A percentile compares a stretch with the other conserved stretches of the same genome.
phyloP scores from a whole-genome alignment of 2,797 vertebrate species.

The Urophycis tenuis region DNA sequence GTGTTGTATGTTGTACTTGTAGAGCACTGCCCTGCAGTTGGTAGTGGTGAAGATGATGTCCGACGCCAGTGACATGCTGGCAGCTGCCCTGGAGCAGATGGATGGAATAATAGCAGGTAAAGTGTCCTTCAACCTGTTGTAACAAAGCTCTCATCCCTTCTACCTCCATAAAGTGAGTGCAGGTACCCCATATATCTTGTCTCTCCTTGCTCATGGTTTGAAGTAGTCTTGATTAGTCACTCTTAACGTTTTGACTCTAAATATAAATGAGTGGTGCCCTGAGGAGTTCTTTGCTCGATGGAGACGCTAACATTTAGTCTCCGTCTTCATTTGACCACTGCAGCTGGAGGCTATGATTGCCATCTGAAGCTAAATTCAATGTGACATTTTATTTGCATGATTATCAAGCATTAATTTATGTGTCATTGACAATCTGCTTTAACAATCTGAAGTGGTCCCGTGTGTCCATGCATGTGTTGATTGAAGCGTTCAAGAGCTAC shows the following conservation, averaged over 20 bases:
- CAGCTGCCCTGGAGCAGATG: constrained; percentile 87
- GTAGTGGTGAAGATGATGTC: constrained; percentile 75
- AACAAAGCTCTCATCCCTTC: neutral
- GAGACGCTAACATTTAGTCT: neutral
- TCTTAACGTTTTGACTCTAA: neutral
- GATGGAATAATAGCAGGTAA: constrained; percentile 88
- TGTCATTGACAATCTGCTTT: neutral
- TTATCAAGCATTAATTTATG: neutral
- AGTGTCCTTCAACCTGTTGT: neutral
- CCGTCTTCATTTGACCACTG: neutral
- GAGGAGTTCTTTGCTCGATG: neutral
- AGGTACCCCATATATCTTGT: neutral
- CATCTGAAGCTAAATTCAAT: neutral
- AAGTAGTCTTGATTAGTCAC: neutral
- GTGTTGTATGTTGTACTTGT: neutral
- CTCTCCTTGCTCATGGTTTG: neutral
- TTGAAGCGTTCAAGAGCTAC: neutral
- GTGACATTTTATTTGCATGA: neutral
- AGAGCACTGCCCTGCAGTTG: constrained; percentile 33
- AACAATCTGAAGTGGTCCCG: neutral
- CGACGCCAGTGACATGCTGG: constrained; percentile 87
- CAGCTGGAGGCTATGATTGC: neutral
- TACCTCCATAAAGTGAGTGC: neutral
- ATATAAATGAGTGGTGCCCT: neutral
- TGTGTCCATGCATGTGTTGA: neutral